phyloP scores from a whole-genome alignment of 1,140 invertebrate species.

The Dinoponera quadriceps region DNA sequence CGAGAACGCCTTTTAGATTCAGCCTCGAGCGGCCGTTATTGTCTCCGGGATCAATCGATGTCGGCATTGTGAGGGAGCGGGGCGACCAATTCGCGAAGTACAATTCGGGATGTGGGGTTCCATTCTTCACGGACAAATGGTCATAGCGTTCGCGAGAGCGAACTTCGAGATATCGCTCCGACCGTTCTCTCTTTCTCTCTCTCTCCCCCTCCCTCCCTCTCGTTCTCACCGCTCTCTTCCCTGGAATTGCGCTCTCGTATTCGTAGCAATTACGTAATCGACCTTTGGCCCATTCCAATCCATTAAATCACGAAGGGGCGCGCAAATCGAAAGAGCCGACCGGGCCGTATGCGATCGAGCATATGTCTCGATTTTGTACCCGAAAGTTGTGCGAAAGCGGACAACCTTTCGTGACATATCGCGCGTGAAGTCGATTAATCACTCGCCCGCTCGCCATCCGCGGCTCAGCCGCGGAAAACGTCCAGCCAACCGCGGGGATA shows the following conservation, averaged over 20 bases:
- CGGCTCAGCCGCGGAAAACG: not conserved
- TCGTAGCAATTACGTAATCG: slow-evolving; percentile 73
- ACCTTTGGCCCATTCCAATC: slow-evolving; percentile 75
- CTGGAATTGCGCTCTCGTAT: slow-evolving; percentile 55
- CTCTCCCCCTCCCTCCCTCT: slow-evolving; percentile 1
- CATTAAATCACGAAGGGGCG: slow-evolving; percentile 71
- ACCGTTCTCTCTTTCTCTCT: slow-evolving; percentile 22
- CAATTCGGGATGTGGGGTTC: slow-evolving; percentile 59
- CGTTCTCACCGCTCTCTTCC: slow-evolving; percentile 11
- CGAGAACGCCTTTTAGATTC: slow-evolving; percentile 34
- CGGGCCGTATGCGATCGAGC: slow-evolving; percentile 52
- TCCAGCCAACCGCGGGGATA: too few species aligned
- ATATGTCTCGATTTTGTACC: slow-evolving; percentile 63
- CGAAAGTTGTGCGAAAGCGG: too few species aligned
- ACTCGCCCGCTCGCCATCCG: not conserved
- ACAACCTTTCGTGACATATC: slow-evolving; percentile 52
- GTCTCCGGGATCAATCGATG: slow-evolving; percentile 57
- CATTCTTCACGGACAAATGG: slow-evolving; percentile 70
- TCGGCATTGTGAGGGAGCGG: slow-evolving; percentile 44
- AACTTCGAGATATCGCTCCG: slow-evolving; percentile 71
- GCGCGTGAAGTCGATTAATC: slow-evolving; percentile 65
- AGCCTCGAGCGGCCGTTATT: slow-evolving; percentile 60
- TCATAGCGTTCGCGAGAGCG: slow-evolving; percentile 64
- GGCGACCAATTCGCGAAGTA: slow-evolving; percentile 68
- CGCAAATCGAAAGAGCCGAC: slow-evolving; percentile 54